Base-by-base conservation (phyloP, 1,140 invertebrate species). In the Archivesica marissinica region DNA sequence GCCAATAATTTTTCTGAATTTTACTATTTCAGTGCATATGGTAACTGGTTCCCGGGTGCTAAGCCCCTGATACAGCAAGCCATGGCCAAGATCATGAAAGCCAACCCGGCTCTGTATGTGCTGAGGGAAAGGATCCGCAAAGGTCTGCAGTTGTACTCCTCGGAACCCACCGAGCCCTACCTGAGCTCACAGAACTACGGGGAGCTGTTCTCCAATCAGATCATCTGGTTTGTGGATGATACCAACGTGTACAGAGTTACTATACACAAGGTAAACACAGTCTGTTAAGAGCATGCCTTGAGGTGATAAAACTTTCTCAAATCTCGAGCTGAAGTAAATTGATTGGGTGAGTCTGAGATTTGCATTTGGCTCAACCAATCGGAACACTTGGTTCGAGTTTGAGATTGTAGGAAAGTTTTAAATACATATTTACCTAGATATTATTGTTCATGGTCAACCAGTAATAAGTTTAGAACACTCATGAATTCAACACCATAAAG, bases 21-120 rank as follows among this genome's bases (percentile, higher is more conserved):
- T n/a, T n/a, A n/a, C n/a, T n/a, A n/a, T n/a, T n/a, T 17, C 88
- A 94, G 97, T 92, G 99, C 98, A 0, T 99, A 99, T 94, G 99
- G 99, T n/a, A 99, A 99, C 93, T 99, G 99, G 99, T 99, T 99
- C 96, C 99, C 99, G 0, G 99, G 99, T 41, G 98, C 97, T 92
- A 99, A 99, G 91, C 98, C 99, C 0, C 95, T 99, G 0, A 99
- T 99, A 88, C 99, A 99, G 92, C 99, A 99, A 94, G 99, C 99
- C 0, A 99, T 99, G 99, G 99, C 99, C 0, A 99, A 99, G 94
- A 99, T 99, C 64, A 99, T 99, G 98, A 99, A 99, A 94, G 99
- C 99, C 0, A 99, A 99, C 95, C 99, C 99, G 0, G 99, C 99
- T 0, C 94, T 99, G 70, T 99, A 99, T 94, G 99, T 99, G 75